Conservation (phyloP, 37 sponge, comb jelly and placozoan genomes). For the Theonella swinhoei region DNA sequence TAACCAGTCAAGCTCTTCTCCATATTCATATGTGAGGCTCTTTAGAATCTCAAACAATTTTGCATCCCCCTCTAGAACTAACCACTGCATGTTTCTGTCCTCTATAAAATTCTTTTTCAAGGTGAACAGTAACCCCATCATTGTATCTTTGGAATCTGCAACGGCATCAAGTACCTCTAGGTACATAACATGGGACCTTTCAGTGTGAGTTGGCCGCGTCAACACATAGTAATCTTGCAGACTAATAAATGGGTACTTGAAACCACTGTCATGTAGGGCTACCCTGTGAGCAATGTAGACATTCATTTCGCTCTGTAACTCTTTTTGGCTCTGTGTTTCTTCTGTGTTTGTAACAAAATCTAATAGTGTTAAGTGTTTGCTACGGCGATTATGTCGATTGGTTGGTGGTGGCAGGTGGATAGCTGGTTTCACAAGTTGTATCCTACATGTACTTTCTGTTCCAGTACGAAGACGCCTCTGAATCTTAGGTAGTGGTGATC, state of each 20-base stretch:
- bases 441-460: no score
- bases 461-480: no score
- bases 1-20: slow-evolving; percentile 25
- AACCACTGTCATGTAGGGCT: background rate
- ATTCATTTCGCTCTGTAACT: no score
- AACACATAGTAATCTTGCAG: background rate
- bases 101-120: background rate
- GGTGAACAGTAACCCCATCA: background rate
- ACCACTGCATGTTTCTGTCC: background rate
- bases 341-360: no score
- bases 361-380: no score
- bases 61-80: slow-evolving; percentile 41
- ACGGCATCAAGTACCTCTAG: slow-evolving; percentile 30
- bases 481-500: no score
- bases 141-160: slow-evolving; percentile 37
- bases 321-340: no score
- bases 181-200: slow-evolving; percentile 30
- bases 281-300: no score
- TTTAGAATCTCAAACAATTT: slow-evolving; percentile 27
- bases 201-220: slow-evolving; percentile 15
- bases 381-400: no score
- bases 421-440: no score
- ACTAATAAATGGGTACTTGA: background rate
- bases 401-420: no score
- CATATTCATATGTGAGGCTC: slow-evolving; percentile 24